phyloP scores from a whole-genome alignment of 2,797 vertebrate genomes.

The Parauchenoglanis ngamensis region DNA sequence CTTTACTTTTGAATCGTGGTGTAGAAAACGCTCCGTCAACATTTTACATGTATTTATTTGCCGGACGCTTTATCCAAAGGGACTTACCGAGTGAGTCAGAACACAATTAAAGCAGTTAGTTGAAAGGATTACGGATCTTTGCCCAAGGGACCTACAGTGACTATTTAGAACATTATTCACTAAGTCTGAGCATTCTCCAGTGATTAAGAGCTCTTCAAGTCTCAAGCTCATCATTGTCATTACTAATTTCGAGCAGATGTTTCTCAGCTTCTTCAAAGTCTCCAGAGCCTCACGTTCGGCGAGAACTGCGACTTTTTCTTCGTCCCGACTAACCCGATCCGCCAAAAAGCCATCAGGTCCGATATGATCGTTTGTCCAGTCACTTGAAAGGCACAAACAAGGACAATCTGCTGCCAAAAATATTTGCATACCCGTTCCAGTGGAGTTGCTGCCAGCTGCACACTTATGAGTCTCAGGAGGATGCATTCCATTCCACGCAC shows the following conservation, averaged over 20 bases:
- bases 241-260: constrained; percentile 31
- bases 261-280: constrained; percentile 45
- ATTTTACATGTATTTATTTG: not conserved
- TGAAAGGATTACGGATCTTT: not conserved
- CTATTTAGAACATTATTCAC: not conserved
- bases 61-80: not conserved
- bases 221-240: constrained; percentile 6
- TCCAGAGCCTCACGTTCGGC: constrained; percentile 30
- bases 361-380: constrained; percentile 31
- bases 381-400: constrained; percentile 21
- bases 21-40: not conserved
- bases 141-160: not conserved
- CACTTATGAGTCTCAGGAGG: constrained; percentile 49
- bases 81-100: not conserved
- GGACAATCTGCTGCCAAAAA: constrained; percentile 27
- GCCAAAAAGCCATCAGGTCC: constrained; percentile 21
- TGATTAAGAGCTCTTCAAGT: constrained; percentile 23
- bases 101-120: not conserved
- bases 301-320: constrained; percentile 2
- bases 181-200: not conserved
- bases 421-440: constrained; percentile 22
- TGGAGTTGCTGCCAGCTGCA: constrained; percentile 34
- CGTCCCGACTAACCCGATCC: not conserved
- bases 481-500: constrained; percentile 48
- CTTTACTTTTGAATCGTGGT: not conserved